phyloP scores from a whole-genome alignment of 2,113 vertebrate genomes.

The Xyliphius kryptos region DNA sequence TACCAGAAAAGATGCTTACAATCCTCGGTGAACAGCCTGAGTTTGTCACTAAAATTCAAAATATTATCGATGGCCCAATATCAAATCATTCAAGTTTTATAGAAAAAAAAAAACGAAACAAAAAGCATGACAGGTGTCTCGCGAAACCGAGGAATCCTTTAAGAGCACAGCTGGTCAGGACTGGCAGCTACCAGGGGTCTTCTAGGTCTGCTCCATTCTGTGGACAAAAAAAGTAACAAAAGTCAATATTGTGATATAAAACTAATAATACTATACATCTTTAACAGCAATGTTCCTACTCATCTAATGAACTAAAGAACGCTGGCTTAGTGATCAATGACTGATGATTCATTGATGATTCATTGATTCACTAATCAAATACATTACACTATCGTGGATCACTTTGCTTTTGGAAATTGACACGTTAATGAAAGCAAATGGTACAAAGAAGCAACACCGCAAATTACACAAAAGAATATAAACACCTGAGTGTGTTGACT shows the following conservation, averaged over 20 bases:
- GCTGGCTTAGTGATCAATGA: not conserved
- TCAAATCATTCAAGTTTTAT: conserved; percentile 69
- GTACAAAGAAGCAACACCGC: too few relatives aligned
- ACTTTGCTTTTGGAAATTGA: too few relatives aligned
- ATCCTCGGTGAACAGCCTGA: conserved; percentile 65
- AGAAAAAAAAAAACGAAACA: conserved; percentile 50
- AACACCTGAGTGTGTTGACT: too few relatives aligned
- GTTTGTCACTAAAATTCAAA: conserved; percentile 39
- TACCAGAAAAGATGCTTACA: conserved; percentile 53
- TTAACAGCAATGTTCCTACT: not conserved
- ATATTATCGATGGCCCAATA: conserved; percentile 36
- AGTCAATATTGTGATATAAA: not conserved
- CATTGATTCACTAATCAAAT: too few relatives aligned
- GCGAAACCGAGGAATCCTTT: conserved; percentile 76
- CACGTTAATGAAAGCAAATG: too few relatives aligned
- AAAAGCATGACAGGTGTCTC: conserved; percentile 73
- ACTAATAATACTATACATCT: not conserved
- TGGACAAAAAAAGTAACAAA: conserved; percentile 50
- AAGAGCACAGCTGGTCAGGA: conserved; percentile 65
- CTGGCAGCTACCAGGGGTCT: conserved; percentile 90
- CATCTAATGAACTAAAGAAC: not conserved
- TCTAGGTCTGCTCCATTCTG: conserved; percentile 93
- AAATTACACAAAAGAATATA: too few relatives aligned
- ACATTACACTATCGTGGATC: too few relatives aligned
- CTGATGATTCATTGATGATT: not conserved